These are phyloP conservation scores for Botia almorhae DNA, from an alignment of 2,797 vertebrate genomes.

Conservation along the genomic window DNA sequence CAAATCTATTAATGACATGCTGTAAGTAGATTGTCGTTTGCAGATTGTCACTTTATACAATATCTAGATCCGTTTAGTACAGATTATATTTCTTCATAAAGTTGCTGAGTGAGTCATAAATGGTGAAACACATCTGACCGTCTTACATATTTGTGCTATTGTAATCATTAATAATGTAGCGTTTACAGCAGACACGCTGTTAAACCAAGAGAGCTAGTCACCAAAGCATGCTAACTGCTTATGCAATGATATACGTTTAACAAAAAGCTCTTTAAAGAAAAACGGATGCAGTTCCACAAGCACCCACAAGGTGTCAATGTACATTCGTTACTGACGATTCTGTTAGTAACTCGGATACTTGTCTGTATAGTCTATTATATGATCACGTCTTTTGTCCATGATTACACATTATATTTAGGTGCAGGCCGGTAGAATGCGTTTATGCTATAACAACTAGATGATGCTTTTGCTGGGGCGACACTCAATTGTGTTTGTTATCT, in stretches of 20 bases:
- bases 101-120: too few species aligned
- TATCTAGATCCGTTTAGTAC: too few species aligned
- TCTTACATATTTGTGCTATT: too few species aligned
- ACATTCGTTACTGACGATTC: constrained; percentile 48
- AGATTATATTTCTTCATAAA: too few species aligned
- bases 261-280: neutral
- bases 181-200: too few species aligned
- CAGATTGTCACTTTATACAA: too few species aligned
- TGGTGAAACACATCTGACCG: too few species aligned
- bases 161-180: too few species aligned
- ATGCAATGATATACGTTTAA: too few species aligned
- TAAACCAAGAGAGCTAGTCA: neutral
- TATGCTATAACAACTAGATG: constrained; percentile 59
- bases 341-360: neutral
- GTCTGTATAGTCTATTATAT: constrained; percentile 55
- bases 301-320: constrained; percentile 69
- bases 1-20: too few species aligned
- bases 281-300: constrained; percentile 15
- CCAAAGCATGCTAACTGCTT: too few species aligned
- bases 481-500: constrained; percentile 63
- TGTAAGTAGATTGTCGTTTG: too few species aligned
- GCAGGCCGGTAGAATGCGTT: constrained; percentile 63
- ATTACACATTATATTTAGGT: constrained; percentile 65
- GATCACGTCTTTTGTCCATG: constrained; percentile 54
- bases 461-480: constrained; percentile 59